Conservation (phyloP, 1,140 invertebrate genomes). For the Mizuhopecten yessoensis region DNA sequence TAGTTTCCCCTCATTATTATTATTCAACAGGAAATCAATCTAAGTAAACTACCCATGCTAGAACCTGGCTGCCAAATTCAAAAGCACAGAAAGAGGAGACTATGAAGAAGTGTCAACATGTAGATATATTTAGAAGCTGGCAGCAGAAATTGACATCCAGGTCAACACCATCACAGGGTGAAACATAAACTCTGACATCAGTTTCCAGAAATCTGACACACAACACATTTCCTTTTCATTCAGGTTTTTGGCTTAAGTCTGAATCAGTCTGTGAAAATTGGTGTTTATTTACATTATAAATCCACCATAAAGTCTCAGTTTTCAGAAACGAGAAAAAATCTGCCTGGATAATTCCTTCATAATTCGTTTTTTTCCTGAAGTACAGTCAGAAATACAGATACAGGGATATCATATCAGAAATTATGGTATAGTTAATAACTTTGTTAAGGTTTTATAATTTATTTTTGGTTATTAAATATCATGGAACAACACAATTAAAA, state of each 20-base stretch:
- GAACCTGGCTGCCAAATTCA: no score
- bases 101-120: background rate
- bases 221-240: background rate
- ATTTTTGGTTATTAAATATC: no score
- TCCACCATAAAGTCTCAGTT: background rate
- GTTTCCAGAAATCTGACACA: background rate
- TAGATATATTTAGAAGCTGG: background rate
- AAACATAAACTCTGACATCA: background rate
- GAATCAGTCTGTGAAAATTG: background rate
- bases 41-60: no score
- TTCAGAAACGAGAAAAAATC: background rate
- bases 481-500: no score
- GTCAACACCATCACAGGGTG: background rate
- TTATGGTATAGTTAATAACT: no score
- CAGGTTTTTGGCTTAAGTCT: background rate
- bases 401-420: no score
- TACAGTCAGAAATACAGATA: no score
- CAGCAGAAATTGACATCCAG: background rate
- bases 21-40: no score
- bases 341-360: background rate
- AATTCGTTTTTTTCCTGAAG: background rate
- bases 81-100: conserved; percentile 30
- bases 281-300: background rate
- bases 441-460: no score
- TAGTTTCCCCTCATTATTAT: no score